Conservation (phyloP, 2,113 vertebrate genomes). For the Tympanuchus pallidicinctus region DNA sequence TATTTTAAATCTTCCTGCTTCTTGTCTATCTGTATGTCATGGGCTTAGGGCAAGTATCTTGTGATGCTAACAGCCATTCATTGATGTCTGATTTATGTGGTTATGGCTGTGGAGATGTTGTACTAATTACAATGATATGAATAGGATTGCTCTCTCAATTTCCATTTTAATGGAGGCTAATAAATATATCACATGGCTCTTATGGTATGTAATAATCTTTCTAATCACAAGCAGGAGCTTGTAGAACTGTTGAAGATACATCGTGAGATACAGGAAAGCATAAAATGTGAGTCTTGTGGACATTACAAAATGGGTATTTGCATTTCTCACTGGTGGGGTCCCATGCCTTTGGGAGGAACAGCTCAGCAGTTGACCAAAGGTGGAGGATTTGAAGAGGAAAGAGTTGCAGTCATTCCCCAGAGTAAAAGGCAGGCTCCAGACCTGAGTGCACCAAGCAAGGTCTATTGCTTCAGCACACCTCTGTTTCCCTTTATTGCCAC, state of each 20-base stretch:
- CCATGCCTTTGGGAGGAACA: not conserved
- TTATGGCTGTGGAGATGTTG: constrained; percentile 25
- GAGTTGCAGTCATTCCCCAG: not conserved
- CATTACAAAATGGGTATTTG: not conserved
- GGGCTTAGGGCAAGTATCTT: constrained; percentile 26
- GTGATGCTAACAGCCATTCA: not conserved
- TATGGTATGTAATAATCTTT: not conserved
- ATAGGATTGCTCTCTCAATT: constrained; percentile 11
- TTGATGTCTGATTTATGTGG: constrained; percentile 26
- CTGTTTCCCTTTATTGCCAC: not conserved
- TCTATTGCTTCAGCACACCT: not conserved
- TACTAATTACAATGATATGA: constrained; percentile 30
- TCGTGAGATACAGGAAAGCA: not conserved
- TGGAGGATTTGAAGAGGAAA: not conserved
- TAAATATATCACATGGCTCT: constrained; percentile 17
- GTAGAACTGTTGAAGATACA: not conserved
- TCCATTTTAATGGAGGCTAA: constrained; percentile 21
- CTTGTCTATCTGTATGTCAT: not conserved
- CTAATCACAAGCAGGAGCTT: not conserved
- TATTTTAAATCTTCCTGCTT: constrained; percentile 28
- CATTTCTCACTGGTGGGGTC: not conserved
- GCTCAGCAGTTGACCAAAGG: not conserved
- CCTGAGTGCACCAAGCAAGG: not conserved
- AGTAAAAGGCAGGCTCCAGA: not conserved
- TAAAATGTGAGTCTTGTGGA: not conserved